Base-by-base conservation (phyloP, 2,888 invertebrate genomes). In the Torymus aiolomorphi region DNA sequence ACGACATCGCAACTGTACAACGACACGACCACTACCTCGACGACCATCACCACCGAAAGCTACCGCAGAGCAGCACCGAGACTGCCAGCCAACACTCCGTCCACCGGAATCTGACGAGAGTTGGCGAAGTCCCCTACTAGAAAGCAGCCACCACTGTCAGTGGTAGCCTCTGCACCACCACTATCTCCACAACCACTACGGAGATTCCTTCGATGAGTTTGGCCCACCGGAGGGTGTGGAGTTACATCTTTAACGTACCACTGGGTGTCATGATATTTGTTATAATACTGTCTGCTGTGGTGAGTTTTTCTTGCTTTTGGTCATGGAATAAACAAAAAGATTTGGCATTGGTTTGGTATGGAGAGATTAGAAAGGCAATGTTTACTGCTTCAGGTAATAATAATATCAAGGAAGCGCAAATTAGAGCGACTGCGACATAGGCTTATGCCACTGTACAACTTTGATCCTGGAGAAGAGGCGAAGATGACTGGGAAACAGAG, bases 401-500 rank as follows among this genome's bases (percentile, higher is more conserved):
- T 92, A 71, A 91, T 92, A 86, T 91, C 92, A 51, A 90, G 91
- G 79, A 91, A 92, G 84, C 89, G 92, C 78, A 91, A 93, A 84
- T 86, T 93, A 84, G 93, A 93, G 82, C 91, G 91, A 82, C 88
- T 94, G 56, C 91, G 94, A 65, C 93, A 93, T 85, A 93, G 93
- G 85, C 89, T 94, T 62, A 93, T 94, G 92, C 94, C 93, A 16
- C 89, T 94, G 84, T 95, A 95, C 86, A 94, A 93, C 84, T 94
- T 94, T 88, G 94, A 94, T 85, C 92, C 93, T 31, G 92, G 93
- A n/a, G 94, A 94, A 84, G 93, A 93, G 83, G 92, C 49, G 94
- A 94, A 86, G 92, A 93, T 83, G 94, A 94, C 86, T 94, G 94
- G 94, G 94, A 94, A 87, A 92, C 93, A 10, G 93, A 93, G 85